Evolutionary conservation across 1,140 invertebrate species (phyloP), one percentile per base, ranked within the genome.

Genomic region (Leptestheria dahalacensis): DNA sequence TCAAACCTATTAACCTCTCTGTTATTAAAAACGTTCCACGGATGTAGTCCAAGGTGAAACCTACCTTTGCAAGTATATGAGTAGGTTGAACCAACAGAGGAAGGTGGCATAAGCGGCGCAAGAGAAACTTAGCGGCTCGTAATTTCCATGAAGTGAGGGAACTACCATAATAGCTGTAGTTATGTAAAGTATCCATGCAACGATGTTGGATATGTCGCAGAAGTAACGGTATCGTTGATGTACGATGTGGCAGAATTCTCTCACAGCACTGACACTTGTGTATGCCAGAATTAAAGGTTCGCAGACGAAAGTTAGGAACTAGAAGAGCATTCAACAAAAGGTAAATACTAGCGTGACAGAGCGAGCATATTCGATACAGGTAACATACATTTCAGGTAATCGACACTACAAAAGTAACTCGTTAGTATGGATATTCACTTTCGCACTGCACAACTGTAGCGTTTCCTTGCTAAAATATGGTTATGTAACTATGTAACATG

Each of bases 11-110:
- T 54, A 46, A 23, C 6, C 15, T 9, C n/a, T n/a, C n/a, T n/a
- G n/a, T n/a, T n/a, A n/a, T n/a, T n/a, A n/a, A n/a, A n/a, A n/a
- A n/a, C n/a, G n/a, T n/a, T n/a, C 47, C 1, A n/a, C 20, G n/a
- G 47, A 48, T n/a, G 2, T n/a, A n/a, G n/a, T n/a, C n/a, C n/a
- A n/a, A n/a, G n/a, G n/a, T n/a, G n/a, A n/a, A n/a, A 33, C 2
- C 57, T 68, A 80, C 79, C 87, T 78, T 71, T 90, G 87, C 3
- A 93, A 72, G 61, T 88, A 82, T 0, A 93, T 73, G 0, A 93
- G 72, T n/a, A 90, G 72, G 65, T 88, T 85, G 64, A 92, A 89
- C 89, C 90, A 93, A 47, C 85, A 83, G 4, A 91, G 69, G 68
- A 92, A 92, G 1, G 89, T 81, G 0, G 86, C 84, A 1, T 91